phyloP scores from a whole-genome alignment of 2,797 vertebrate species.

The Pelobates cultripes region DNA sequence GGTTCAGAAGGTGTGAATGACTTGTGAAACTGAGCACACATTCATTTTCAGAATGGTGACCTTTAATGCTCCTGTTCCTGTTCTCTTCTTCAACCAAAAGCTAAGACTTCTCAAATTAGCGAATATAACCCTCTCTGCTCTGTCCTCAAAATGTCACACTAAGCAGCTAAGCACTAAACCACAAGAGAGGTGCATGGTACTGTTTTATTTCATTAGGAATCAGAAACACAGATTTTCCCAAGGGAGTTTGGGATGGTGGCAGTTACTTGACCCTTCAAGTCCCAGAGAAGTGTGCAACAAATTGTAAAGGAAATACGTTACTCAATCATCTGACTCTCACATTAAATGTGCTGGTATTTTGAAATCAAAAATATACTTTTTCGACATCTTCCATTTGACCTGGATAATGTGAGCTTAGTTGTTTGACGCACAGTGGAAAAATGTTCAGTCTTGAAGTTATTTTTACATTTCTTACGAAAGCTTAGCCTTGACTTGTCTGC shows the following conservation, averaged over 20 bases:
- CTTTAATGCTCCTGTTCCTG: slow-evolving; percentile 59
- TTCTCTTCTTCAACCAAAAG: slow-evolving; percentile 54
- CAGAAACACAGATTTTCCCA: not conserved
- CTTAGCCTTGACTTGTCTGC: slow-evolving; percentile 7
- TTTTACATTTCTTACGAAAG: slow-evolving; percentile 8
- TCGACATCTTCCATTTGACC: not conserved
- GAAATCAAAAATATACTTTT: not conserved
- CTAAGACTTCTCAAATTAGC: slow-evolving; percentile 2
- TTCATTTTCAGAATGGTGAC: not conserved
- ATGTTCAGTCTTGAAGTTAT: not conserved
- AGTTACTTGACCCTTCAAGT: not conserved
- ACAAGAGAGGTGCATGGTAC: not conserved
- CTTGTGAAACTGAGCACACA: not conserved
- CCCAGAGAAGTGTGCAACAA: not conserved
- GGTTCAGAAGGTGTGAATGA: not conserved
- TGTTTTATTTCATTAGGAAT: not conserved
- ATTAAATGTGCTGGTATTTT: not conserved
- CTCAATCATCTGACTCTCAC: not conserved
- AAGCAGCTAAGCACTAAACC: not conserved
- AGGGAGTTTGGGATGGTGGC: not conserved
- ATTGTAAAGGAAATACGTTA: not conserved
- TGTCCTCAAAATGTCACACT: slow-evolving; percentile 3
- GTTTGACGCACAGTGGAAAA: not conserved
- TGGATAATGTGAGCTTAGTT: slow-evolving; percentile 20
- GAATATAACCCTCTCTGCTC: not conserved